Evolutionary conservation across 2,113 vertebrate species (phyloP).

Genomic region (Rhizomys pruinosus): DNA sequence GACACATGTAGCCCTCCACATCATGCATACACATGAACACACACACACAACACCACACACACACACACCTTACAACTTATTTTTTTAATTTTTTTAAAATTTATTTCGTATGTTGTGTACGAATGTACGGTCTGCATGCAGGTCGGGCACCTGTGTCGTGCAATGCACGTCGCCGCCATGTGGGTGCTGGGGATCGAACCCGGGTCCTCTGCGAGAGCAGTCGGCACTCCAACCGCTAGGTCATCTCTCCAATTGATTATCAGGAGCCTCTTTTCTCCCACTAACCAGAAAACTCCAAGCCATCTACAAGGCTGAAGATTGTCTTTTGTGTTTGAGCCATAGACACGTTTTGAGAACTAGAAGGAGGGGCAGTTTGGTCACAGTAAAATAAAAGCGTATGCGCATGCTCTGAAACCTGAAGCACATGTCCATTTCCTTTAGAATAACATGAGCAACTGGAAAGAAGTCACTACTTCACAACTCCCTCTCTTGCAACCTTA

Average conservation of each 20-base stretch:
- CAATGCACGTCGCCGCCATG: too few species aligned
- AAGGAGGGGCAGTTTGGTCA: not conserved
- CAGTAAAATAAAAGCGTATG: not conserved
- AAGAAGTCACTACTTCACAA: not conserved
- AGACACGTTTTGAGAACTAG: not conserved
- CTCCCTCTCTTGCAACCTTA: not conserved
- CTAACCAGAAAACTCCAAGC: too few species aligned
- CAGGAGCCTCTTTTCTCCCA: too few species aligned
- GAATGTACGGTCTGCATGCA: too few species aligned
- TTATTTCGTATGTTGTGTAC: too few species aligned
- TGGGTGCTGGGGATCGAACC: too few species aligned
- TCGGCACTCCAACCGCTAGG: too few species aligned
- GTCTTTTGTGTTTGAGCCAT: not conserved
- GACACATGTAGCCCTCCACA: not conserved
- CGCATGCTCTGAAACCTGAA: not conserved
- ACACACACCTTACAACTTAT: too few species aligned
- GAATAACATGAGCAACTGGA: not conserved
- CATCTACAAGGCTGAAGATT: not conserved
- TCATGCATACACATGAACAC: not conserved
- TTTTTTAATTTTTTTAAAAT: too few species aligned
- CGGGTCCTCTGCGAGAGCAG: too few species aligned
- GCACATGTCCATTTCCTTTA: constrained; percentile 6
- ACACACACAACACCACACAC: not conserved
- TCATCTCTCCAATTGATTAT: too few species aligned
- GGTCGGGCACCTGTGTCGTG: too few species aligned